Base-by-base conservation (phyloP, 1,140 invertebrate species). In the Papilio glaucus region DNA sequence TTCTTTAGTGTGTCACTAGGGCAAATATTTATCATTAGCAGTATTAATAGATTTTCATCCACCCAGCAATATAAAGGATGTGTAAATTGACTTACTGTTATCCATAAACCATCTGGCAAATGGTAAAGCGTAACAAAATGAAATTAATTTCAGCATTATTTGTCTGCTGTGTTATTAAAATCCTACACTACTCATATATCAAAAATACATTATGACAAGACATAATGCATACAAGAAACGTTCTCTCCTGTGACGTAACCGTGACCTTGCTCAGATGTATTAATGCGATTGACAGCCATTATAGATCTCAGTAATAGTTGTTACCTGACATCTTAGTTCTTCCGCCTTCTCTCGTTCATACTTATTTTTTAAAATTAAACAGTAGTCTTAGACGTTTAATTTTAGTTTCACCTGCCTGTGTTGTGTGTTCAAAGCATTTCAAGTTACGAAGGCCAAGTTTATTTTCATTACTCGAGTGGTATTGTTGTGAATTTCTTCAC, bases 401-500 rank as follows among this genome's bases (percentile, higher is more conserved):
- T 24, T 24, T 53, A 53, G 49, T 53, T 53, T 53, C 49, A 53
- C 49, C 49, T 53, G 21, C 18, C 21, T 53, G 49, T 53, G 24
- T 53, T 53, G 49, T 53, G 49, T 24, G 18, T 18, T 12, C 49
- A 21, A 53, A 53, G 24, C 9, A 24, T 53, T 53, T 21, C 18
- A 53, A 53, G 49, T 24, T 53, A 24, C 49, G 49, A 53, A 53
- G 49, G 49, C 77, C 75, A 77, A 77, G 76, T 68, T 72, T 69
- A 79, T 83, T 83, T 71, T 73, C 72, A 81, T 80, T 74, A 71
- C 72, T 74, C 72, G 49, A 74, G 71, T 82, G 76, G 77, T 71
- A 74, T 81, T 79, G 78, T 80, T 79, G 80, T 77, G 79, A 76
- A 79, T 87, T 87, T 85, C 78, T 79, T 84, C 72, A 77, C 73